A percentile compares a stretch with the other conserved stretches of the same genome.
Evolutionary conservation across 2,888 invertebrate species (phyloP).

Genomic region (Alloscopus bannaensis): DNA sequence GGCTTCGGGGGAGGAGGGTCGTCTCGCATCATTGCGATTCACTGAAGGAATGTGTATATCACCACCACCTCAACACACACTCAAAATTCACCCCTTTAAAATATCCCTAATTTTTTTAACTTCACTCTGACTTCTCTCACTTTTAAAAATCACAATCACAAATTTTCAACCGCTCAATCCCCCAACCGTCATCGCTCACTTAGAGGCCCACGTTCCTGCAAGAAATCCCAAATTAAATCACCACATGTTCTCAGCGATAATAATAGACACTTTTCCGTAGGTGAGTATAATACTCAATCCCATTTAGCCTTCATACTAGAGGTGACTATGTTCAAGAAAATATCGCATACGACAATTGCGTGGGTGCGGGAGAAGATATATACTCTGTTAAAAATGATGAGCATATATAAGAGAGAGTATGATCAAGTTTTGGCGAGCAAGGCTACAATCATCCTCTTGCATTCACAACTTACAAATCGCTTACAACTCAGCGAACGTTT

Average conservation of each 20-base stretch:
- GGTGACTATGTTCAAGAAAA: background rate
- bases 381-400: too few species aligned
- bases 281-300: too few species aligned
- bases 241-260: constrained; percentile 45
- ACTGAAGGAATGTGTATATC: background rate
- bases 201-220: constrained; percentile 1
- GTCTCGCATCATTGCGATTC: constrained; percentile 52
- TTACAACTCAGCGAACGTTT: too few species aligned
- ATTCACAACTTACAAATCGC: too few species aligned
- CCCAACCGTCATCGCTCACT: background rate
- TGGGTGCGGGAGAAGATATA: constrained; percentile 56
- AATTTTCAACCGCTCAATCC: background rate
- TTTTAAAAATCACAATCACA: constrained; percentile 4
- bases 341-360: constrained; percentile 44
- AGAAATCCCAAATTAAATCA: constrained; percentile 35
- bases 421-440: too few species aligned
- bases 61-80: too few species aligned
- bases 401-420: too few species aligned
- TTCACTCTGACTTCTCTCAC: background rate
- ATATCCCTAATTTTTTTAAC: background rate
- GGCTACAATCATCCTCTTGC: too few species aligned
- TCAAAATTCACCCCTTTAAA: background rate
- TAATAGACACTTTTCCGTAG: too few species aligned
- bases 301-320: constrained; percentile 37
- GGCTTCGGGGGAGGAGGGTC: constrained; percentile 53